Evolutionary conservation across 2,797 vertebrate species (phyloP), one percentile per base, ranked within the genome.

Genomic region (Parotocinclus haroldoi): DNA sequence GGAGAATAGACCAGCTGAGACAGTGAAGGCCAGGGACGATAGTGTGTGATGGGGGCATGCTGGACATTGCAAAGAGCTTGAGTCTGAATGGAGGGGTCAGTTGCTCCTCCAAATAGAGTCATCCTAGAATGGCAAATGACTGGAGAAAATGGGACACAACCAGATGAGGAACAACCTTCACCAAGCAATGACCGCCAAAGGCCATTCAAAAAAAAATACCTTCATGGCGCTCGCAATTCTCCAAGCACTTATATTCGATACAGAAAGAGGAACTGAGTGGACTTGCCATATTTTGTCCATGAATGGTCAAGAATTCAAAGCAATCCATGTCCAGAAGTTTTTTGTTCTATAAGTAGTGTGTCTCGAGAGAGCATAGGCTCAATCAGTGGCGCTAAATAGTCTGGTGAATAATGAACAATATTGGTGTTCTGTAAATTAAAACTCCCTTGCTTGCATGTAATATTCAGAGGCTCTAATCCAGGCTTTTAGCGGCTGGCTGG

Each of bases 401-500:
- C 52, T 16, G 49, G 17, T 73, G 68, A 76, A 75, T 72, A 74
- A 69, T 72, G 45, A 74, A 78, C 62, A 67, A 55, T 66, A 66
- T 58, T 62, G 67, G 38, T n/a, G 46, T 69, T 64, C 51, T 66
- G 40, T 57, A 71, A 78, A 73, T 78, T 71, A 73, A 77, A 75
- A 73, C 37, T 50, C 67, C 73, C 75, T 79, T 75, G 73, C 62
- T 66, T 16, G 10, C 67, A 79, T 77, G 72, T 68, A 77, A 75
- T 69, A 77, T 79, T 75, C 73, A 77, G 48, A 69, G 38, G 68
- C 68, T 71, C 53, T 79, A 68, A 73, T 73, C 74, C 51, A 69
- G 40, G 75, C 78, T 79, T 79, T 79, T 77, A 77, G 78, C 58
- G 42, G 45, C 38, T 18, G 46, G 40, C 58, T 58, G 55, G 72